Base-by-base conservation (phyloP, 2,888 invertebrate genomes). In the Brachyptera putata region DNA sequence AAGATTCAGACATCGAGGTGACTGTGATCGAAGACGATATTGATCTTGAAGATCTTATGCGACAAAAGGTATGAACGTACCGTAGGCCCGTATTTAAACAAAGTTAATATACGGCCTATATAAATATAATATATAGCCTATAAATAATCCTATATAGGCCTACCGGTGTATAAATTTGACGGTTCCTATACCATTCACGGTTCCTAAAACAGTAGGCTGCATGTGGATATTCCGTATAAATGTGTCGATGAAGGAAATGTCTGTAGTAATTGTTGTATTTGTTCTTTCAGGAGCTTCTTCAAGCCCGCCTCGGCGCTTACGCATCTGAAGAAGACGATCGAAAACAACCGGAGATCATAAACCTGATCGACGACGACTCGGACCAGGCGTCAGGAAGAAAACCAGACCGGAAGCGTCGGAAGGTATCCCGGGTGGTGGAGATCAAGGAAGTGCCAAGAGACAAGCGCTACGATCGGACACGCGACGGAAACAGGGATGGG, bases 21-120 rank as follows among this genome's bases (percentile, higher is more conserved):
- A 81, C 82, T 7, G 82, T 88, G 60, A 86, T 89, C 60, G 91
- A 91, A 72, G 91, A 91, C 66, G 91, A 91, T 68, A 84, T 92
- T 67, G 91, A 93, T 72, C 75, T 93, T 25, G 93, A 93, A 70
- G 93, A 93, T 66, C 76, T 93, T 60, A 93, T 93, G 91, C 86
- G 86, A 69, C 92, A 93, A 72, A 93, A 93, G 76, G 91, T 90
- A 69, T 68, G 64, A n/a, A n/a, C n/a, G n/a, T n/a, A n/a, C n/a
- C n/a, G n/a, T n/a, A n/a, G n/a, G n/a, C n/a, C n/a, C n/a, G n/a
- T n/a, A n/a, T n/a, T n/a, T n/a, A n/a, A n/a, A n/a, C n/a, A n/a
- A n/a, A n/a, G n/a, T n/a, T n/a, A n/a, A n/a, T n/a, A n/a, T n/a
- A n/a, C n/a, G n/a, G n/a, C n/a, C n/a, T n/a, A n/a, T n/a, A n/a